phyloP scores from a whole-genome alignment of 1,140 invertebrate genomes.

The Proctacanthus coquilletti region DNA sequence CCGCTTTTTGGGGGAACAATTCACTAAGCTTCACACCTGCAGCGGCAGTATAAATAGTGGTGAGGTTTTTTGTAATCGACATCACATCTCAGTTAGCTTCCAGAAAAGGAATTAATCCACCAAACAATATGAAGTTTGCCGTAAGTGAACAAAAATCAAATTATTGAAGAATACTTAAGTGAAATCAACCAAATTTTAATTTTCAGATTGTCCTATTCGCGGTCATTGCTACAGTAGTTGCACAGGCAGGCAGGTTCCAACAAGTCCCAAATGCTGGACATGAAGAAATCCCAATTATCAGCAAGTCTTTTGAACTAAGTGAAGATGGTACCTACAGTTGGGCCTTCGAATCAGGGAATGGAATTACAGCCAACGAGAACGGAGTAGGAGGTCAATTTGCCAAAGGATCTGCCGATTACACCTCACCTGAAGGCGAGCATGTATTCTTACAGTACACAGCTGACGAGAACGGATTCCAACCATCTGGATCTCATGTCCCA shows the following conservation, averaged over 20 bases:
- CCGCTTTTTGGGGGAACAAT: too few relatives aligned
- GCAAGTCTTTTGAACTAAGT: slow-evolving; percentile 21
- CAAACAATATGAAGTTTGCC: too few relatives aligned
- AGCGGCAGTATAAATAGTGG: too few relatives aligned
- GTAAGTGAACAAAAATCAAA: too few relatives aligned
- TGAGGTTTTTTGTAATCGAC: too few relatives aligned
- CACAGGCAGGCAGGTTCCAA: background rate
- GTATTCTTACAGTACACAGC: slow-evolving; percentile 33
- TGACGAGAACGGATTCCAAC: slow-evolving; percentile 35
- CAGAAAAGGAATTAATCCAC: too few relatives aligned
- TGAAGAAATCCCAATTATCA: too few relatives aligned
- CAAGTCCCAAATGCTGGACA: background rate
- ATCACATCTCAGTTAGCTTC: too few relatives aligned
- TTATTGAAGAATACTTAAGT: too few relatives aligned
- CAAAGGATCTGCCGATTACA: background rate
- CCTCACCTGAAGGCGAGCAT: slow-evolving; percentile 16
- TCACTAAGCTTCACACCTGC: too few relatives aligned
- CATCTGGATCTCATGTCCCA: slow-evolving; percentile 29
- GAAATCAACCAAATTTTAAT: too few relatives aligned
- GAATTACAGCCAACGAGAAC: slow-evolving; percentile 34
- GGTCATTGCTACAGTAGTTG: background rate
- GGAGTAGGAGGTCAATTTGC: slow-evolving; percentile 12
- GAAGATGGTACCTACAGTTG: slow-evolving; percentile 28
- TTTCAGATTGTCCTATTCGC: background rate
- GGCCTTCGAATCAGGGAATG: slow-evolving; percentile 36